Evolutionary conservation across 1,140 invertebrate genomes (phyloP), one percentile per base, ranked within the genome.

Genomic region (Atta colombica): DNA sequence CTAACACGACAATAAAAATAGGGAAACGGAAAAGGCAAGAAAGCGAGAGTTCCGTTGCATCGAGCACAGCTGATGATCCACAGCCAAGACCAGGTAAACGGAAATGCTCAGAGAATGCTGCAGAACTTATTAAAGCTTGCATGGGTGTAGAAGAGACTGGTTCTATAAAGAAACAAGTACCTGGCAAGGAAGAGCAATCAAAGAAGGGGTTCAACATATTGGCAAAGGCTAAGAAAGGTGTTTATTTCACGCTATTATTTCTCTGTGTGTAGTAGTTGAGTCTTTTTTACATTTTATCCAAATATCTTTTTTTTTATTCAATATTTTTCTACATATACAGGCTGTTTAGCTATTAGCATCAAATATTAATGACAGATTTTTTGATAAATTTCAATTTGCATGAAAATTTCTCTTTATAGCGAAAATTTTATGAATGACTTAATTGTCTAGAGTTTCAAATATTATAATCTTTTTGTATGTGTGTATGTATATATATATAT

Each of bases 21-120:
- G 93, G 94, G 6, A 98, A 98, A 91, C 95, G 97, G 66, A 97
- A 97, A 93, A 95, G 97, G 4, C 96, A 97, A 89, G 97, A 98
- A 92, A 97, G 97, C 0, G 97, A 98, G 87, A 97, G 97, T 92
- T 97, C 97, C n/a, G 96, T 96, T 66, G 95, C 96, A 25, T 96
- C 96, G 14, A 95, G 95, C 89, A 95, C 96, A 78, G 96, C 97
- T 88, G 95, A 97, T 60, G 96, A 97, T 85, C 95, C 93, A 21
- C 94, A 95, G 77, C 92, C 94, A 94, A 92, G 96, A 95, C 92
- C 94, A 92, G 95, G 95, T 87, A 97, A 97, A 93, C 94, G 97
- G 90, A 97, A 97, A 95, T 97, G 96, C 90, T 97, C 96, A 45
- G 97, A 97, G 91, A 97, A 97, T 92, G 96, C 96, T 55, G 96